Percentiles rank a stretch among this genome's conserved stretches.
phyloP scores from a whole-genome alignment of 2,797 vertebrate species.

The Takifugu ocellatus region DNA sequence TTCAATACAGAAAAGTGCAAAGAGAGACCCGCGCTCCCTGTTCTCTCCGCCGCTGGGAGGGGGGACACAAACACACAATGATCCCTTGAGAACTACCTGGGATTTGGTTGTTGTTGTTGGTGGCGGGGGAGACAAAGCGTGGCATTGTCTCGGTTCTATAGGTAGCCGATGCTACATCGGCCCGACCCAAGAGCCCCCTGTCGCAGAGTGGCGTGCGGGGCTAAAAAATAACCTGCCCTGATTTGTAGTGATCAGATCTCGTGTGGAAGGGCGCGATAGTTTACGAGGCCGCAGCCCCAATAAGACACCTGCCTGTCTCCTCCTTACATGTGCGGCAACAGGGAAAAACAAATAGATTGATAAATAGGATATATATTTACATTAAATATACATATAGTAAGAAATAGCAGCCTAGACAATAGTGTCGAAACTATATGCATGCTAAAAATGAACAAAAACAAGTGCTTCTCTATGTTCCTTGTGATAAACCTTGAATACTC shows the following conservation, averaged over 20 bases:
- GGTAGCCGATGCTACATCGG: constrained; percentile 53
- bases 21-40: constrained; percentile 55
- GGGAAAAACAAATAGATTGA: constrained; percentile 55
- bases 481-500: constrained; percentile 68
- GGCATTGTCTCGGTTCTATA: constrained; percentile 67
- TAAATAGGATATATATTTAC: constrained; percentile 84
- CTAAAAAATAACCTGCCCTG: constrained; percentile 33
- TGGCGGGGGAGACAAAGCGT: constrained; percentile 48
- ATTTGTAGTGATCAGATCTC: constrained; percentile 20
- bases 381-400: constrained; percentile 82
- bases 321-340: constrained; percentile 52
- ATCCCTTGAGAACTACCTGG: constrained; percentile 73
- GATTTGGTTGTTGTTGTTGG: constrained; percentile 20
- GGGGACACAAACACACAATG: constrained; percentile 56
- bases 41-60: constrained; percentile 50
- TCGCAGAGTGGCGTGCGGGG: constrained; percentile 43
- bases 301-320: constrained; percentile 56
- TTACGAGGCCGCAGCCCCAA: constrained; percentile 52
- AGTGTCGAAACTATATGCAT: constrained; percentile 81
- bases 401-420: constrained; percentile 85
- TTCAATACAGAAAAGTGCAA: constrained; percentile 76
- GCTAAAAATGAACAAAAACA: constrained; percentile 80
- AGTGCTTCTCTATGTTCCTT: constrained; percentile 78
- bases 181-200: constrained; percentile 46
- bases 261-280: constrained; percentile 54